Evolutionary conservation across 2,113 vertebrate genomes (phyloP).

Genomic region (Meriones unguiculatus): DNA sequence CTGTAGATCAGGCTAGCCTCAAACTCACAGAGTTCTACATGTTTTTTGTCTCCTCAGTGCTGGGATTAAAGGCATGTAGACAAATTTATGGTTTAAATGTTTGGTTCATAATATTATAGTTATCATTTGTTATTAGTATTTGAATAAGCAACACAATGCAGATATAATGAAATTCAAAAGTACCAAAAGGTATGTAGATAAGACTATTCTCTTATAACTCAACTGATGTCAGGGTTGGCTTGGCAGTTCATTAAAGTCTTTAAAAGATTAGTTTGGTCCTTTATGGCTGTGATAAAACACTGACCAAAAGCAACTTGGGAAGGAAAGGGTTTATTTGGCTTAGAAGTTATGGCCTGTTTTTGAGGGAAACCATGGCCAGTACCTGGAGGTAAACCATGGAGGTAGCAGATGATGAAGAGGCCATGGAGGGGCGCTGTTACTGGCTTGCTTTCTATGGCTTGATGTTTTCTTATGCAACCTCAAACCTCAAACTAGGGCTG

Average conservation of each 20-base stretch:
- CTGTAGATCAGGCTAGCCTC: not conserved
- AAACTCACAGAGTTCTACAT: not conserved
- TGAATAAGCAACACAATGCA: not conserved
- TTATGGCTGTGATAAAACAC: not conserved
- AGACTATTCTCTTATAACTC: not conserved
- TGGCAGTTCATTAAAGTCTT: not conserved
- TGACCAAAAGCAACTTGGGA: not conserved
- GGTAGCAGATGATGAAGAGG: not conserved
- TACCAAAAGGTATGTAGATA: not conserved
- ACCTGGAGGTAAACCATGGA: too few relatives aligned
- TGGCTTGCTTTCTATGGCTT: not conserved
- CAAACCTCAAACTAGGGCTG: not conserved
- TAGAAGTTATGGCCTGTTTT: not conserved
- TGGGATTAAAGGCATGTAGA: not conserved
- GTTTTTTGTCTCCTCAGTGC: not conserved
- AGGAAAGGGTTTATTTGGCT: not conserved
- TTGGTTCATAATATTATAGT: not conserved
- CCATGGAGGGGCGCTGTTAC: not conserved
- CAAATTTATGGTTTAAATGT: constrained; percentile 3
- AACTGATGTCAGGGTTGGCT: not conserved
- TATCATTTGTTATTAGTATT: not conserved
- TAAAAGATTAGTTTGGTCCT: not conserved
- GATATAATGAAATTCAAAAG: not conserved
- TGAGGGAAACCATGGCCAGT: not conserved
- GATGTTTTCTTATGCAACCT: not conserved